phyloP scores from a whole-genome alignment of 2,113 vertebrate species.

The Petromus typicus region DNA sequence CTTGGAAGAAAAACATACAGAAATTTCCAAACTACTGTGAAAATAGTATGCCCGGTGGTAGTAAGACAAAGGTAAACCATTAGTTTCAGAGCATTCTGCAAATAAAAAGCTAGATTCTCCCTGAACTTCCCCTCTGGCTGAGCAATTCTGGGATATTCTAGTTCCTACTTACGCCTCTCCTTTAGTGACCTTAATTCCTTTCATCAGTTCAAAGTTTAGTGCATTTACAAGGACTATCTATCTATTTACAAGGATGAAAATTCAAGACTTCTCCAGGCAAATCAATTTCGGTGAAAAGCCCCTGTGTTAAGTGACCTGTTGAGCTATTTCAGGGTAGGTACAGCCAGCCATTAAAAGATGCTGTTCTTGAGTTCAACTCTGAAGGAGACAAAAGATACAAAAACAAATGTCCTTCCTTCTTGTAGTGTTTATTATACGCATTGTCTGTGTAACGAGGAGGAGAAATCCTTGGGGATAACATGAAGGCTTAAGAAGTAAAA shows the following conservation, averaged over 20 bases:
- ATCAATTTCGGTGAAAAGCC: constrained; percentile 38
- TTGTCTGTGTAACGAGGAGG: background rate
- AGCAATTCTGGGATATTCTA: background rate
- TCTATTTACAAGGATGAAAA: constrained; percentile 45
- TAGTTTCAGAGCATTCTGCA: background rate
- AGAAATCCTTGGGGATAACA: background rate
- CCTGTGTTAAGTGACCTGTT: background rate
- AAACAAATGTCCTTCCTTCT: background rate
- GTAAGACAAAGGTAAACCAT: background rate
- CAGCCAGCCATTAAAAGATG: background rate
- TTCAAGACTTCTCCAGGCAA: constrained; percentile 37
- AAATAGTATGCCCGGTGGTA: background rate
- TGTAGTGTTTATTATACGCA: background rate
- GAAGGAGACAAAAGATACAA: constrained; percentile 1
- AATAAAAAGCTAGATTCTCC: background rate
- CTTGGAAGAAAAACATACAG: background rate
- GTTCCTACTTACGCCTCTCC: background rate
- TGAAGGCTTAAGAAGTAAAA: background rate
- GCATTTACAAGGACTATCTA: background rate
- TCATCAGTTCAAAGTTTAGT: constrained; percentile 49
- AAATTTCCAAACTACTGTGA: background rate
- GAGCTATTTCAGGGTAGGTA: background rate
- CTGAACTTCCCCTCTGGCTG: background rate
- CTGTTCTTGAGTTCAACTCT: background rate
- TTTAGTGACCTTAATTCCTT: constrained; percentile 5